Percentiles rank a stretch among this genome's conserved stretches.
phyloP scores from a whole-genome alignment of 2,797 vertebrate genomes.

The Caiman crocodilus region DNA sequence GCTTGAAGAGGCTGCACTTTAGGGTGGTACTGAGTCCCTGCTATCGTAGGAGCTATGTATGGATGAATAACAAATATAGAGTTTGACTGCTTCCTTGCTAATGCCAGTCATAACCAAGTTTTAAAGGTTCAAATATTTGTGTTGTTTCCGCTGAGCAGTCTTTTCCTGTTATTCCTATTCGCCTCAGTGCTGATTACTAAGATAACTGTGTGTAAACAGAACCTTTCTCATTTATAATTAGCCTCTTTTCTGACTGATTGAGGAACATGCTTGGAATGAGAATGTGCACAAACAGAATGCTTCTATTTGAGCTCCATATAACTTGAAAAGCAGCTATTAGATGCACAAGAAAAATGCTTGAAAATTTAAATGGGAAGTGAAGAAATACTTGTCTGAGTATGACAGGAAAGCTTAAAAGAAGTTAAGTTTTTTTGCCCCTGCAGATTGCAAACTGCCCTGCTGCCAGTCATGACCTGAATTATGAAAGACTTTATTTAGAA shows the following conservation, averaged over 20 bases:
- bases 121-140: constrained; percentile 52
- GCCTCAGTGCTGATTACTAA: constrained; percentile 71
- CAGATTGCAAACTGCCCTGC: constrained; percentile 38
- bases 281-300: constrained; percentile 68
- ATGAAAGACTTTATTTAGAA: constrained; percentile 16
- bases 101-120: constrained; percentile 4
- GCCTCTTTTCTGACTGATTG: constrained; percentile 69
- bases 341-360: constrained; percentile 57
- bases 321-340: constrained; percentile 65
- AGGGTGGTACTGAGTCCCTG: neutral
- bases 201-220: constrained; percentile 75
- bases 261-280: constrained; percentile 71
- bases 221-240: constrained; percentile 76
- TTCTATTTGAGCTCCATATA: constrained; percentile 63
- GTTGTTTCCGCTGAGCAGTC: constrained; percentile 62
- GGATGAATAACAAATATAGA: neutral
- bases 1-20: neutral
- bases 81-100: neutral
- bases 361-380: constrained; percentile 49
- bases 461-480: neutral
- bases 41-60: neutral
- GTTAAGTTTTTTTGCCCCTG: constrained; percentile 47
- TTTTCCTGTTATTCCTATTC: constrained; percentile 75
- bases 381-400: constrained; percentile 1
- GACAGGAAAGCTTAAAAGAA: constrained; percentile 45